Evolutionary conservation across 2,888 invertebrate genomes (phyloP), one percentile per base, ranked within the genome.

Genomic region (Acanthosepion pharaonis): DNA sequence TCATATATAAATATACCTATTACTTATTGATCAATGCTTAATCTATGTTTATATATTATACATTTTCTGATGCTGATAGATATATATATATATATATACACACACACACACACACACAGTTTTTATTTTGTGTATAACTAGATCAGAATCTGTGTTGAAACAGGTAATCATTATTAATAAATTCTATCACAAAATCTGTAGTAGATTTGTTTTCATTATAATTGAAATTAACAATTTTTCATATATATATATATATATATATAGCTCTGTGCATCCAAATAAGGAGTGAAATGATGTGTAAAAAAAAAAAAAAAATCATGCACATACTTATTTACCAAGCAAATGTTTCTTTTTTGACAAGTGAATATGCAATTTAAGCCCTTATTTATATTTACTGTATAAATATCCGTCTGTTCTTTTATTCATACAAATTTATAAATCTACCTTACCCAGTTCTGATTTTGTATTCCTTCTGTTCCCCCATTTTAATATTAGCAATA

Each of bases 81-180:
- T 91, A 91, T 91, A 91, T 91, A 91, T 18, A 91, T 93, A 93
- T 9, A 93, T 49, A 93, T 93, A 53, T 93, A 59, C 20, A 59
- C 20, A 5, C 59, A 20, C 6, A 59, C 23, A 23, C 5, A 59
- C 2, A 23, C 23, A 23, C 23, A 59, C 1, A 59, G 20, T 59
- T 59, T 20, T 23, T 59, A 20, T 5, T 59, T 6, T 23, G 59
- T 59, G 23, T 53, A 3, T 93, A 5, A 33, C 18, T 49, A 49
- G 18, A 49, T 49, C 42, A 23, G 20, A 59, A 59, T 59, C 15
- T 91, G 91, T 91, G 91, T 91, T 91, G 33, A 91, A 4, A 33
- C 91, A 33, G 5, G 20, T 33, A 91, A 28, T 42, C 15, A 91
- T 91, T 59, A 23, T 20, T 20, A 59, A 59, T 59, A 23, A 59